These are phyloP conservation scores for Prietella phreatophila DNA, from an alignment of 2,113 vertebrate species.

Conservation along the genomic window DNA sequence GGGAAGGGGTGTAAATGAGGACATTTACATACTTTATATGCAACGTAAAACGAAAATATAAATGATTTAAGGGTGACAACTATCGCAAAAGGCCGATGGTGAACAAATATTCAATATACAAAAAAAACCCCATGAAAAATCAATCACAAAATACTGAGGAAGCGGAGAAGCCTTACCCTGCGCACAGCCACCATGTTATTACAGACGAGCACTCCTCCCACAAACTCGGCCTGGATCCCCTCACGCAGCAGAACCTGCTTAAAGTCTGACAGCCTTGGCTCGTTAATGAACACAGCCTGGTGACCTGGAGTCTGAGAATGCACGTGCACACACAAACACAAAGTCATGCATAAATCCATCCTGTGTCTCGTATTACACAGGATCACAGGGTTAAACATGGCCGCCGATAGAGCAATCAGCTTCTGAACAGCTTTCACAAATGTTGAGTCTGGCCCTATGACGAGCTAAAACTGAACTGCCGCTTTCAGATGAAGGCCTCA, in stretches of 20 bases:
- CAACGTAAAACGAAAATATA: neutral
- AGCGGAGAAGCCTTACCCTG: constrained; percentile 76
- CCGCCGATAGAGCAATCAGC: neutral
- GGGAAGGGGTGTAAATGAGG: neutral
- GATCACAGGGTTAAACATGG: neutral
- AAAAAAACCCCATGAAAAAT: neutral
- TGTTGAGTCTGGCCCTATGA: neutral
- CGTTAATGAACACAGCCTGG: constrained; percentile 98
- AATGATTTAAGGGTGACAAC: neutral
- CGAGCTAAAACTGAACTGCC: neutral
- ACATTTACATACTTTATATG: neutral
- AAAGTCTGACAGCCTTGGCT: constrained; percentile 96
- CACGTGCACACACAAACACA: constrained; percentile 6
- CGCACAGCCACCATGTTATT: constrained; percentile 98
- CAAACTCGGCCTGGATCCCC: constrained; percentile 97
- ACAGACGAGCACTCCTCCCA: constrained; percentile 95
- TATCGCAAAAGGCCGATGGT: neutral
- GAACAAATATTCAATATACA: neutral
- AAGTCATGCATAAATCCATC: neutral
- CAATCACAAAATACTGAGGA: neutral
- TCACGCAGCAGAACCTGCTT: constrained; percentile 96
- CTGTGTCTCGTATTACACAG: neutral
- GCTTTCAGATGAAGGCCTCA: neutral
- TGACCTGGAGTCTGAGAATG: constrained; percentile 85
- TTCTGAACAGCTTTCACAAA: neutral